These are phyloP conservation scores for Andrena dorsata DNA, from an alignment of 2,888 invertebrate species.

Conservation along the genomic window DNA sequence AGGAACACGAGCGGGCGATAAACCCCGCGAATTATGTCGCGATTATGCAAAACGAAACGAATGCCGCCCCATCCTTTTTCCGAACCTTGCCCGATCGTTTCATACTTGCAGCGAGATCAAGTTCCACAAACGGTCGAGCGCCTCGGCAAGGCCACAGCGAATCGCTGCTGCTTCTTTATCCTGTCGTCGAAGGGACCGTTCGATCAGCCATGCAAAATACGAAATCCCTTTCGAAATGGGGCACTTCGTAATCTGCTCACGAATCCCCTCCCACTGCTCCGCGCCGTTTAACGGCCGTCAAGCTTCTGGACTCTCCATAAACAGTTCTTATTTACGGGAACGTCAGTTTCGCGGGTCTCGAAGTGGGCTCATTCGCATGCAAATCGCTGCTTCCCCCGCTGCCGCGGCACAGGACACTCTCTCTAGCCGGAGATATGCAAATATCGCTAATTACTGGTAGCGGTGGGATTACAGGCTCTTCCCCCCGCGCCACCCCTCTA, in stretches of 20 bases:
- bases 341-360: constrained; percentile 75
- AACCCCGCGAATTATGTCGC: constrained; percentile 75
- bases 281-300: constrained; percentile 6
- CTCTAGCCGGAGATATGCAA: constrained; percentile 81
- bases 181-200: not conserved
- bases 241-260: constrained; percentile 47
- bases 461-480: constrained; percentile 78
- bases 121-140: not conserved
- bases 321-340: constrained; percentile 80
- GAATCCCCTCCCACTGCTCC: constrained; percentile 4
- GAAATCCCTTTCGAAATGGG: constrained; percentile 5
- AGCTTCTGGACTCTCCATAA: constrained; percentile 69
- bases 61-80: constrained; percentile 22
- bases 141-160: no score
- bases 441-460: constrained; percentile 83
- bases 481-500: constrained; percentile 33
- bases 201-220: not conserved
- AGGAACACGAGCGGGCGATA: constrained; percentile 77
- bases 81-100: constrained; percentile 30
- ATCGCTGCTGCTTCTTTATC: not conserved
- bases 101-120: not conserved
- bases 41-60: constrained; percentile 75
- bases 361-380: constrained; percentile 81
- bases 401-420: constrained; percentile 53
- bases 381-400: constrained; percentile 75